Evolutionary conservation across 1,140 invertebrate species (phyloP).

Genomic region (Papilio glaucus): DNA sequence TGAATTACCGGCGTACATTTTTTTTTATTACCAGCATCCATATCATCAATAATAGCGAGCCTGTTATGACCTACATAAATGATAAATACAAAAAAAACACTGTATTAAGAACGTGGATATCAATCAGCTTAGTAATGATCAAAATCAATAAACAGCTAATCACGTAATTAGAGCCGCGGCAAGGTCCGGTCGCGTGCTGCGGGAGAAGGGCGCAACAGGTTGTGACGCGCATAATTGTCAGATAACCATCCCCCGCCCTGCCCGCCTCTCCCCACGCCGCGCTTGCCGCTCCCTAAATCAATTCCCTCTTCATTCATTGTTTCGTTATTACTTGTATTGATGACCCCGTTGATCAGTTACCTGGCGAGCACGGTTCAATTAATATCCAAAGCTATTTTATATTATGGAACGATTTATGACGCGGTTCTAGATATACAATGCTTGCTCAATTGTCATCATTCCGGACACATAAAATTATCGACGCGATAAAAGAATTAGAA

Average conservation of each 20-base stretch:
- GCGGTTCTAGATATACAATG: not conserved
- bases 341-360: not conserved
- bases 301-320: slow-evolving; percentile 51
- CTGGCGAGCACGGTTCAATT: not conserved
- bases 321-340: slow-evolving; percentile 22
- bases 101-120: too few relatives aligned
- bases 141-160: slow-evolving; percentile 7
- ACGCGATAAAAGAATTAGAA: not conserved
- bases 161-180: not conserved
- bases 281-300: slow-evolving; percentile 66
- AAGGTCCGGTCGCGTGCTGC: slow-evolving; percentile 48
- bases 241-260: slow-evolving; percentile 69
- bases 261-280: not conserved
- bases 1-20: too few relatives aligned
- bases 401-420: not conserved
- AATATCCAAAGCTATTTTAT: not conserved
- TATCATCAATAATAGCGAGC: too few relatives aligned
- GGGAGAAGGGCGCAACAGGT: slow-evolving; percentile 75
- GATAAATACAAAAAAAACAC: not conserved
- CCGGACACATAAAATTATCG: not conserved
- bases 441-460: not conserved
- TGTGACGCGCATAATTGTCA: slow-evolving; percentile 80
- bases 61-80: too few relatives aligned
- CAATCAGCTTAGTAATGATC: slow-evolving; percentile 22
- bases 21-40: too few relatives aligned